Evolutionary conservation across 2,113 vertebrate species (phyloP).

Genomic region (Helogale parvula): DNA sequence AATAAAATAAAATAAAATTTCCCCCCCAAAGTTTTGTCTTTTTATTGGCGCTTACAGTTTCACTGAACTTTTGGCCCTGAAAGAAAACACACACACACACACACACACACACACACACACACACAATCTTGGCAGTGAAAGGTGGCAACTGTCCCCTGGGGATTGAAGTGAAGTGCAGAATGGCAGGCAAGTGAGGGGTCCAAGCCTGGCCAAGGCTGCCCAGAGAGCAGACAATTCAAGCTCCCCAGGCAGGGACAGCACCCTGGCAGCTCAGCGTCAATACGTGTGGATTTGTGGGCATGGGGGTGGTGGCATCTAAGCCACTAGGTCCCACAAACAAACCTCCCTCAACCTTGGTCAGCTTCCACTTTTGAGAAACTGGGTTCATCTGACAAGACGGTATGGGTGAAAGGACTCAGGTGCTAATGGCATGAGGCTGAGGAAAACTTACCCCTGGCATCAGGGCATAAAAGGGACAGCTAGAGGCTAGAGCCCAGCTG

Average conservation of each 20-base stretch:
- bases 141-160: neutral
- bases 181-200: neutral
- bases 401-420: neutral
- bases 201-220: neutral
- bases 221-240: neutral
- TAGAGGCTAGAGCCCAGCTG: neutral
- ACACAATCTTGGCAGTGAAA: conserved; percentile 72
- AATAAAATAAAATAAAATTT: too few species aligned
- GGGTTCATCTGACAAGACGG: neutral
- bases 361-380: conserved; percentile 12
- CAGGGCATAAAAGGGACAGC: neutral
- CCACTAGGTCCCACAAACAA: neutral
- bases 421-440: neutral
- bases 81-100: neutral
- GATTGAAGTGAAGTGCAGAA: conserved; percentile 13
- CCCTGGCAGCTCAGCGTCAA: neutral
- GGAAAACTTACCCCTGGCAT: neutral
- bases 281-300: neutral
- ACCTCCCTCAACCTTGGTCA: neutral
- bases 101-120: neutral
- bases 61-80: conserved; percentile 74
- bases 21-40: conserved; percentile 33
- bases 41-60: conserved; percentile 64
- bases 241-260: neutral
- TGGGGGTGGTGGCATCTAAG: neutral